Conservation (phyloP, 2,888 invertebrate species). For the Pogonocherus hispidulus region DNA sequence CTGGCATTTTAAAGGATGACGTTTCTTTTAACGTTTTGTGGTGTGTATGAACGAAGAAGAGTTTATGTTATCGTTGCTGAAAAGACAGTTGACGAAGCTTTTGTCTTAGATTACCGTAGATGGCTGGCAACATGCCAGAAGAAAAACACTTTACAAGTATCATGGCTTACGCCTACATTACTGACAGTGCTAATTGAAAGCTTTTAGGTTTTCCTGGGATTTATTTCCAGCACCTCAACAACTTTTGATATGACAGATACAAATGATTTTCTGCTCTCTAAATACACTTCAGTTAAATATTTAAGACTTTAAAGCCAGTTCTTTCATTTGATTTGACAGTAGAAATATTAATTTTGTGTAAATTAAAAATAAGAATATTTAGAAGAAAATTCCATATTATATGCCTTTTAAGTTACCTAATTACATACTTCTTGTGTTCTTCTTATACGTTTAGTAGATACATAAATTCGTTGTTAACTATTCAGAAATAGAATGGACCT, state of each 20-base stretch:
- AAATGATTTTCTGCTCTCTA: background rate
- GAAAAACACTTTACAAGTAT: slow-evolving; percentile 25
- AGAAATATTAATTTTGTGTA: too few relatives aligned
- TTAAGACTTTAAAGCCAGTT: background rate
- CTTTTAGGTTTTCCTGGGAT: slow-evolving; percentile 15
- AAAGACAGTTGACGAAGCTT: slow-evolving; percentile 15
- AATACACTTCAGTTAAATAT: background rate
- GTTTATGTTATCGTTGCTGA: slow-evolving; percentile 24
- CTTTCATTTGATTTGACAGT: background rate
- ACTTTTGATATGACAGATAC: slow-evolving; percentile 12
- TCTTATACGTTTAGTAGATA: too few relatives aligned
- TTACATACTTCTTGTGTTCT: too few relatives aligned
- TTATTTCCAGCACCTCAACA: slow-evolving; percentile 5
- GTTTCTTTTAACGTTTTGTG: background rate
- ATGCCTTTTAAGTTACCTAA: too few relatives aligned
- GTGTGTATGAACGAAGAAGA: background rate
- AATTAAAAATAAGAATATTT: too few relatives aligned
- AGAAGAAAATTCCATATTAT: too few relatives aligned
- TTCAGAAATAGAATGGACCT: too few relatives aligned
- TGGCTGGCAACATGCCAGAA: slow-evolving; percentile 23
- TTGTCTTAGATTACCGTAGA: background rate
- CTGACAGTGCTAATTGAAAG: slow-evolving; percentile 18
- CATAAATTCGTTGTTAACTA: too few relatives aligned
- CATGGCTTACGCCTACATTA: slow-evolving; percentile 4
- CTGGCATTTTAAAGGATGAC: background rate